phyloP scores from a whole-genome alignment of 2,888 invertebrate species.

The Camptogramma bilineatum region DNA sequence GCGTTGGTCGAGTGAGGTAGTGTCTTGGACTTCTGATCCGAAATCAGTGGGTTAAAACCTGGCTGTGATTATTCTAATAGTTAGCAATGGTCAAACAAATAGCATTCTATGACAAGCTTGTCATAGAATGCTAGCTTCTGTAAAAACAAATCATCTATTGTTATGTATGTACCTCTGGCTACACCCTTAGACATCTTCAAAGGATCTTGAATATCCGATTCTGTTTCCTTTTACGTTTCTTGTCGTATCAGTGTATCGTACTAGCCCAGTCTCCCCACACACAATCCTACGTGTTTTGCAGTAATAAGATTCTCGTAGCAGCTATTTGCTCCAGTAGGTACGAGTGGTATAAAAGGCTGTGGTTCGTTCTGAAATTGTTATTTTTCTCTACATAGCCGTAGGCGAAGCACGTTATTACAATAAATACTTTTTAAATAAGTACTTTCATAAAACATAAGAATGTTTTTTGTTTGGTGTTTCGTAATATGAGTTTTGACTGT shows the following conservation, averaged over 20 bases:
- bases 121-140: no score
- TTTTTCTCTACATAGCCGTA: constrained; percentile 5
- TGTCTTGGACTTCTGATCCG: no score
- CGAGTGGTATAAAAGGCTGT: constrained; percentile 51
- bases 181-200: no score
- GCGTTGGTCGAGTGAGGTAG: no score
- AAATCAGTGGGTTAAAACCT: no score
- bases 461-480: neutral
- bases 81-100: no score
- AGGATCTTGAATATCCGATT: no score
- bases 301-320: constrained; percentile 68
- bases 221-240: neutral
- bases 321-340: constrained; percentile 61
- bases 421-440: neutral
- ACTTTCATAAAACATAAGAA: neutral
- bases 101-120: no score
- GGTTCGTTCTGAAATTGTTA: constrained; percentile 15
- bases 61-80: no score
- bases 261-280: constrained; percentile 53
- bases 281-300: constrained; percentile 60
- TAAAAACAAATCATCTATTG: no score
- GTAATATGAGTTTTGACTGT: neutral
- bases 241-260: constrained; percentile 7
- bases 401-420: constrained; percentile 11
- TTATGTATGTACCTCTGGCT: no score